phyloP scores from a whole-genome alignment of 2,797 vertebrate species.

The Gadopsis marmoratus region DNA sequence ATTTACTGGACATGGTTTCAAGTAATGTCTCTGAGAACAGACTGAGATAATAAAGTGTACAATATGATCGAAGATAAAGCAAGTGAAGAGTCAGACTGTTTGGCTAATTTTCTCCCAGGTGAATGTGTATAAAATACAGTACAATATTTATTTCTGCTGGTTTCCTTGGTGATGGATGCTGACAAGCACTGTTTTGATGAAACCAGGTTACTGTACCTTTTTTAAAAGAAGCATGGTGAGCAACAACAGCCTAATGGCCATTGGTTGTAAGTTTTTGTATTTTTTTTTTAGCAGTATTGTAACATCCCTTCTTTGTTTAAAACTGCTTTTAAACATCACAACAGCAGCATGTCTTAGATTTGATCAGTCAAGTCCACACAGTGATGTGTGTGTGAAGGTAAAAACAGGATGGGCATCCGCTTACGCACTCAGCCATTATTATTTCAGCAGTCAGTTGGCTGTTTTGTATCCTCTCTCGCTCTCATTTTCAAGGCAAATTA shows the following conservation, averaged over 20 bases:
- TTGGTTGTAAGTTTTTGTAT: slow-evolving; percentile 3
- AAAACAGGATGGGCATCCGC: slow-evolving; percentile 20
- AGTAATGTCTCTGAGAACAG: slow-evolving; percentile 48
- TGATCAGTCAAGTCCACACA: slow-evolving; percentile 21
- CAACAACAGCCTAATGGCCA: slow-evolving; percentile 42
- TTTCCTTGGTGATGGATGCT: slow-evolving; percentile 62
- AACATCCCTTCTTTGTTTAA: slow-evolving; percentile 2
- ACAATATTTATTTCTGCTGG: slow-evolving; percentile 69
- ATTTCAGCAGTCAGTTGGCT: slow-evolving; percentile 29
- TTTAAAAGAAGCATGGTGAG: slow-evolving; percentile 33
- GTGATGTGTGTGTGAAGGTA: slow-evolving; percentile 35
- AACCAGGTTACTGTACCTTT: slow-evolving; percentile 36
- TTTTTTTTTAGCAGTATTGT: slow-evolving; percentile 26
- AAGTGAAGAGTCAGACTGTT: slow-evolving; percentile 42
- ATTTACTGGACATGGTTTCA: slow-evolving; percentile 33
- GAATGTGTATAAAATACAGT: slow-evolving; percentile 65
- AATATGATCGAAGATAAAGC: slow-evolving; percentile 31
- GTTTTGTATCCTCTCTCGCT: neutral
- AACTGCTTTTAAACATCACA: slow-evolving; percentile 22
- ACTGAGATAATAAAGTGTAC: slow-evolving; percentile 34
- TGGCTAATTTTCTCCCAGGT: slow-evolving; percentile 22
- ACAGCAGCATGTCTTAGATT: slow-evolving; percentile 13
- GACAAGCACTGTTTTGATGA: slow-evolving; percentile 33
- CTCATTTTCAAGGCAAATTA: slow-evolving; percentile 50
- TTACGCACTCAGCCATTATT: slow-evolving; percentile 1